Conservation (phyloP, 2,113 vertebrate genomes). For the Onychostoma macrolepis region DNA sequence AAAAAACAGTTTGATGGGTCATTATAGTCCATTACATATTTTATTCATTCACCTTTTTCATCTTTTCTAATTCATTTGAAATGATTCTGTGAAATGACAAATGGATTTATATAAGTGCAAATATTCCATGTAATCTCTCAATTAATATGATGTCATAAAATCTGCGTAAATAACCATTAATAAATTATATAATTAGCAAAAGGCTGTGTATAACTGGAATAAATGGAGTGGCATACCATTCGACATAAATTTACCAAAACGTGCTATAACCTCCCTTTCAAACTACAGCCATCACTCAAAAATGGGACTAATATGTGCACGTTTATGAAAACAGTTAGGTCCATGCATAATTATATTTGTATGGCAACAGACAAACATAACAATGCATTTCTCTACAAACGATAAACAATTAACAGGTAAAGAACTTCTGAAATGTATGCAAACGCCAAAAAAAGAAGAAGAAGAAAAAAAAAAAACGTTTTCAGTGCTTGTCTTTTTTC, state of each 20-base stretch:
- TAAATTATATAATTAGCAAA: background rate
- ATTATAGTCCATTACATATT: background rate
- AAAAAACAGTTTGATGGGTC: background rate
- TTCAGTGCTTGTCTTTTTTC: background rate
- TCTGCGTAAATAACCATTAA: background rate
- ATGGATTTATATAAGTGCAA: background rate
- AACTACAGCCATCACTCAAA: background rate
- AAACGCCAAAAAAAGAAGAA: too few relatives aligned
- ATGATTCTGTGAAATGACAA: background rate
- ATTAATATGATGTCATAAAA: background rate
- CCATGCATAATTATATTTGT: background rate
- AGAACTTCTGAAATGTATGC: background rate
- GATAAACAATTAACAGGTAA: background rate
- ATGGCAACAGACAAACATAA: background rate
- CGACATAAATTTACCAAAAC: background rate
- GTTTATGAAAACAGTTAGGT: background rate
- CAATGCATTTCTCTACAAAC: background rate
- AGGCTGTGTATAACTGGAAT: background rate
- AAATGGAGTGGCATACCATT: background rate
- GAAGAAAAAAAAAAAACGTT: background rate
- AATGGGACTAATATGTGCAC: background rate
- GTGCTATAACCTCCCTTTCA: background rate
- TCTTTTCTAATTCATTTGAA: background rate
- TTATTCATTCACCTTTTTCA: background rate
- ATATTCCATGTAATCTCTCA: background rate